A percentile compares a stretch with the other conserved stretches of the same genome.
Conservation (phyloP, 2,888 invertebrate species). For the Clunio marinus region DNA sequence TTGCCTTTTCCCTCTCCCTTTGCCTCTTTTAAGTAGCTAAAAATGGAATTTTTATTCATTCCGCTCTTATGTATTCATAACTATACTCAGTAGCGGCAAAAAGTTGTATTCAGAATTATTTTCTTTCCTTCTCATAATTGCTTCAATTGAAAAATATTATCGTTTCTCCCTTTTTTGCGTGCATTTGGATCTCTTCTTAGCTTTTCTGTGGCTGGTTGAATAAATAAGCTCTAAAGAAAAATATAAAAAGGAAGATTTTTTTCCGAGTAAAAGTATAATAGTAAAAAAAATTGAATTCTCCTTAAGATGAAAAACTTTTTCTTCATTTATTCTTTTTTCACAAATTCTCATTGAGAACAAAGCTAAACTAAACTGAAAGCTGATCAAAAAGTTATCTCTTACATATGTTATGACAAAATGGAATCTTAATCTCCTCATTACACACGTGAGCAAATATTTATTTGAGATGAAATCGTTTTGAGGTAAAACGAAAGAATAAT, state of each 20-base stretch:
- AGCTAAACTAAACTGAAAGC: not conserved
- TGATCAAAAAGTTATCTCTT: conserved; percentile 31
- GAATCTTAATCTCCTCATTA: conserved; percentile 32
- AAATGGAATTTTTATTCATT: conserved; percentile 31
- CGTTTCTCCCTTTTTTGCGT: not conserved
- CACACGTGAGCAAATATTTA: conserved; percentile 27
- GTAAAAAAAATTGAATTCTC: too few relatives aligned
- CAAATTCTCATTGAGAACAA: too few relatives aligned
- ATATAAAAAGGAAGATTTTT: not conserved
- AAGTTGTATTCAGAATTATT: not conserved
- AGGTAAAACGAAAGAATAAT: not conserved
- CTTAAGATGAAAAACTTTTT: too few relatives aligned
- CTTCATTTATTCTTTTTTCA: not conserved
- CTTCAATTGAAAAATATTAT: conserved; percentile 31
- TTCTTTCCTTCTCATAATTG: conserved; percentile 8
- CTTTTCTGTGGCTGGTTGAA: too few relatives aligned
- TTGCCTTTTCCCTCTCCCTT: not conserved
- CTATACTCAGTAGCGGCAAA: not conserved
- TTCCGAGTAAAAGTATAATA: too few relatives aligned
- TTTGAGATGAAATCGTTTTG: not conserved
- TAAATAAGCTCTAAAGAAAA: not conserved
- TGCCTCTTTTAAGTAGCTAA: not conserved
- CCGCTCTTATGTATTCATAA: too few relatives aligned
- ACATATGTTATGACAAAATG: not conserved
- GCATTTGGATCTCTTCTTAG: not conserved